Evolutionary conservation across 2,113 vertebrate genomes (phyloP), one percentile per base, ranked within the genome.

Genomic region (Hippocampus mohnikei): DNA sequence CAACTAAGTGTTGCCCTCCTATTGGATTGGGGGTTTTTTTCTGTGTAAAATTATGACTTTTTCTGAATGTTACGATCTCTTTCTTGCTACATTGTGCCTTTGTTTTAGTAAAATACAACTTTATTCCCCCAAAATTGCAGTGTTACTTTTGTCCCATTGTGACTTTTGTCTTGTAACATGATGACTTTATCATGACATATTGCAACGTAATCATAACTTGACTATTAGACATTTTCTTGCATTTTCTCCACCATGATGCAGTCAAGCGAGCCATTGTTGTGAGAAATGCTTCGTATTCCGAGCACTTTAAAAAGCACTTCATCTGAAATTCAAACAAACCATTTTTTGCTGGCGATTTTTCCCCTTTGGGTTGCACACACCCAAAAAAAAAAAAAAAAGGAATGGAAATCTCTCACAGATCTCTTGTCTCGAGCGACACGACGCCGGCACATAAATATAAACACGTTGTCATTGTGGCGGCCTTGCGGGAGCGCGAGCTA

Each of bases 401-500:
- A 48, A 48, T 48, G 2, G 5, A 67, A 67, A 53, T 40, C 25
- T 0, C 48, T 53, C n/a, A 21, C 53, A 12, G 9, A 44, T 5
- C 16, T 42, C 40, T 25, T 16, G 42, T 44, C 40, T 65, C 18
- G 23, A 21, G 20, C 16, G 21, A 53, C 18, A 53, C 20, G 50
- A 48, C 65, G 15, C 18, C 18, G 44, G 23, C 42, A 33, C 42
- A 52, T 37, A 37, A 37, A 52, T 25, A 21, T 67, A 67, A 50
- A 50, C 58, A 73, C 58, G 67, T 25, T 78, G 73, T 78, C 55
- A 50, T 48, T 40, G 53, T 16, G 1, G 23, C 74, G 71, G 77
- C 48, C 66, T 55, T 40, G 55, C 50, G 73, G 71, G 70, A 79
- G 56, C 58, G 61, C 69, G 69, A 41, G 77, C 77, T 81, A 83